phyloP scores from a whole-genome alignment of 2,113 vertebrate genomes.

The Amblyornis subalaris region DNA sequence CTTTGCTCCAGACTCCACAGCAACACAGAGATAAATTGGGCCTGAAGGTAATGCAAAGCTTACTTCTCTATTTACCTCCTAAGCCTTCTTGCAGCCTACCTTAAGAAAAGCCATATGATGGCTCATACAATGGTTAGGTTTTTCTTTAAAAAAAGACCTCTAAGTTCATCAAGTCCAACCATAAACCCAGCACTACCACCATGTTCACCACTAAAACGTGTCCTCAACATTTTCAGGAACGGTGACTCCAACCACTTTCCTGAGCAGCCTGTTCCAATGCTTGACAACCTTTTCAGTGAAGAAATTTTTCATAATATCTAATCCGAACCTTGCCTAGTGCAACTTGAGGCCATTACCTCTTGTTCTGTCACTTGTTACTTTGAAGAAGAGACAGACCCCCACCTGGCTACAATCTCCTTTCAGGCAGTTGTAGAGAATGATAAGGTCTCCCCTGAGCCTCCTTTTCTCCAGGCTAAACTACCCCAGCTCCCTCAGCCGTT shows the following conservation, averaged over 20 bases:
- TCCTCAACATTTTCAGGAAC: background rate
- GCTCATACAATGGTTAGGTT: background rate
- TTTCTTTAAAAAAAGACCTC: background rate
- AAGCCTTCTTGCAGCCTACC: background rate
- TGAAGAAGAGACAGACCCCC: background rate
- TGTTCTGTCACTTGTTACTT: background rate
- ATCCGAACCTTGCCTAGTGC: background rate
- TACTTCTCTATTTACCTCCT: background rate
- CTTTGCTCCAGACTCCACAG: background rate
- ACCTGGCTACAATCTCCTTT: background rate
- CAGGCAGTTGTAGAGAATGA: background rate
- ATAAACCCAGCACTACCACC: background rate
- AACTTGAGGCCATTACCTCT: background rate
- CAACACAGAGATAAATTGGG: background rate
- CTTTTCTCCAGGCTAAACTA: background rate
- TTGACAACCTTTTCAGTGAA: background rate
- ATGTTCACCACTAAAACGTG: rapidly evolving
- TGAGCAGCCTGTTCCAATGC: background rate
- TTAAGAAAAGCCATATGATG: background rate
- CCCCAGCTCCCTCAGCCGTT: background rate
- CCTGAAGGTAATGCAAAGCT: background rate
- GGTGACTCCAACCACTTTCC: background rate
- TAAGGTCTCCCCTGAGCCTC: background rate
- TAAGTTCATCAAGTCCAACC: background rate
- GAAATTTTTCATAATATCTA: background rate